These are phyloP conservation scores for Nomada ferruginata DNA, from an alignment of 2,888 invertebrate genomes.

Conservation along the genomic window DNA sequence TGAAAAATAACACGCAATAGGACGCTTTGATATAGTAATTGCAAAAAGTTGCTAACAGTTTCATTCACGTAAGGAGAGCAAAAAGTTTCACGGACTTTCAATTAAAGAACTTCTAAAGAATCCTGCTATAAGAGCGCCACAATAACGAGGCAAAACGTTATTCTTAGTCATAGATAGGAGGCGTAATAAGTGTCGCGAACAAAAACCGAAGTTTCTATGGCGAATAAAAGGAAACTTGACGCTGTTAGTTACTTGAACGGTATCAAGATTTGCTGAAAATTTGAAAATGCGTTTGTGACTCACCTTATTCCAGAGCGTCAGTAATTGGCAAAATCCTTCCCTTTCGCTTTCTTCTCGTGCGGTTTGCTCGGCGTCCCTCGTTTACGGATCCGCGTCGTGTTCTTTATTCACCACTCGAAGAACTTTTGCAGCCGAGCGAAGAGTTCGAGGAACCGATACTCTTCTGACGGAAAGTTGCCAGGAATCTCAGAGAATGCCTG, in stretches of 20 bases:
- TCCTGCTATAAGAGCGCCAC: not conserved
- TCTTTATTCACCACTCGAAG: constrained; percentile 48
- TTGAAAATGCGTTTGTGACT: constrained; percentile 17
- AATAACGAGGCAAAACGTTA: not conserved
- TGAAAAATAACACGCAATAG: not conserved
- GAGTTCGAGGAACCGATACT: constrained; percentile 40
- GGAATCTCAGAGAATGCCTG: constrained; percentile 31
- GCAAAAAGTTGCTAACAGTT: not conserved
- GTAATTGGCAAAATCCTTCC: constrained; percentile 48
- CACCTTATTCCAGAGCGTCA: constrained; percentile 59
- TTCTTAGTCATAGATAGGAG: not conserved
- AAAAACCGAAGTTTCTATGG: not conserved
- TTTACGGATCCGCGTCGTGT: constrained; percentile 21
- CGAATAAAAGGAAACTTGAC: not conserved
- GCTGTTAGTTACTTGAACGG: not conserved
- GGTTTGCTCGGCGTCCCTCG: constrained; percentile 36
- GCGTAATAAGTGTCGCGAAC: not conserved
- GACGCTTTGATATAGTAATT: not conserved
- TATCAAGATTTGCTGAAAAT: constrained; percentile 28
- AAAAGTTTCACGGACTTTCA: not conserved
- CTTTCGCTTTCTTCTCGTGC: constrained; percentile 36
- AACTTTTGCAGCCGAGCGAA: constrained; percentile 24
- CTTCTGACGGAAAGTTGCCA: constrained; percentile 1
- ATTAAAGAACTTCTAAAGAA: not conserved
- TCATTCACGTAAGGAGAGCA: not conserved